These are phyloP conservation scores for Mellivora capensis DNA, from an alignment of 2,113 vertebrate genomes.

Conservation along the genomic window DNA sequence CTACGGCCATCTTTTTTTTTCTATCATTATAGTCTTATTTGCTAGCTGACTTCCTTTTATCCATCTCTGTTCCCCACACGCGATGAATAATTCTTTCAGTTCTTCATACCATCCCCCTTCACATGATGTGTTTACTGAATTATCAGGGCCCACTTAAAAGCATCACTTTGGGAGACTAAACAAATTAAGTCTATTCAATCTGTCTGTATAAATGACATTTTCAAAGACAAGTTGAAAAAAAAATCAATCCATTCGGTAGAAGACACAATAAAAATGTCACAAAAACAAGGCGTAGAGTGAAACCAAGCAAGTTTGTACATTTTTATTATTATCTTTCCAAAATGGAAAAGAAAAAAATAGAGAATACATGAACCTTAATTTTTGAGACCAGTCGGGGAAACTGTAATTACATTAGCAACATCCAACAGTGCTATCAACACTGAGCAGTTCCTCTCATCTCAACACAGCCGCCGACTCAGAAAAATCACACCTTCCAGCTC, in stretches of 20 bases:
- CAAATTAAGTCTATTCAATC: constrained; percentile 40
- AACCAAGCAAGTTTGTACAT: constrained; percentile 47
- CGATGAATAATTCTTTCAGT: constrained; percentile 33
- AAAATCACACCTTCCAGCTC: constrained; percentile 69
- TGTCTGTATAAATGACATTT: constrained; percentile 59
- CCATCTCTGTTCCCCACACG: not conserved
- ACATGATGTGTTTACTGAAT: constrained; percentile 23
- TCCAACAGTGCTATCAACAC: constrained; percentile 64
- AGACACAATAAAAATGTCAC: constrained; percentile 42
- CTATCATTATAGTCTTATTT: not conserved
- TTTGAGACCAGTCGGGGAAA: constrained; percentile 38
- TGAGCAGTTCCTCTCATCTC: constrained; percentile 63
- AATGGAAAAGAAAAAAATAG: constrained; percentile 50
- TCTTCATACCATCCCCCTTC: not conserved
- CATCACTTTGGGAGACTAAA: not conserved
- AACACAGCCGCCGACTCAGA: constrained; percentile 43
- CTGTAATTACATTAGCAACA: constrained; percentile 68
- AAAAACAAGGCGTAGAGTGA: constrained; percentile 41
- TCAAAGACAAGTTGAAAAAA: constrained; percentile 56
- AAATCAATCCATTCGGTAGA: constrained; percentile 12
- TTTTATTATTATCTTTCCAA: constrained; percentile 24
- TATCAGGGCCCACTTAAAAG: not conserved
- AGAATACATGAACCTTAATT: constrained; percentile 58
- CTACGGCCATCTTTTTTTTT: not conserved
- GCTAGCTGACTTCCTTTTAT: constrained; percentile 1